These are phyloP conservation scores for Premnoplex brunnescens DNA, from an alignment of 2,797 vertebrate species.

Conservation along the genomic window DNA sequence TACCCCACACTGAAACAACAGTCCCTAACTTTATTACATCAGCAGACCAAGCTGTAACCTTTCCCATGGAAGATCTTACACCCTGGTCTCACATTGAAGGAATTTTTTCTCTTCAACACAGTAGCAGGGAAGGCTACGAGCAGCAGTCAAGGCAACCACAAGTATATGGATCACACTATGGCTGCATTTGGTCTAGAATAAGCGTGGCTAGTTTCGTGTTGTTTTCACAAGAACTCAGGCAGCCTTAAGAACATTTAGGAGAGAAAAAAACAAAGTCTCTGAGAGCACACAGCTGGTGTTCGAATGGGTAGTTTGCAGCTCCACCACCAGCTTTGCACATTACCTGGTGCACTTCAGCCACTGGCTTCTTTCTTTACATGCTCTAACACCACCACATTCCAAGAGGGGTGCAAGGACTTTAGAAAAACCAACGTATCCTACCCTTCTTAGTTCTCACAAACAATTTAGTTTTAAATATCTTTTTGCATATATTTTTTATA, in stretches of 20 bases:
- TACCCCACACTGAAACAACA: not conserved
- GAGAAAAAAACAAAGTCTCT: not conserved
- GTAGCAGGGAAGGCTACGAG: not conserved
- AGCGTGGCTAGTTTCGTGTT: fast-evolving
- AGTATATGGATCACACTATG: not conserved
- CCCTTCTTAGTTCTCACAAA: not conserved
- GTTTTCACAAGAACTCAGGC: not conserved
- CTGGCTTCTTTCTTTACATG: not conserved
- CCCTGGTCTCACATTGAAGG: not conserved
- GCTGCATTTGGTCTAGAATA: not conserved
- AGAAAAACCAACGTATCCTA: not conserved
- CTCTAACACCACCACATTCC: not conserved
- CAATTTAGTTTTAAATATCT: not conserved
- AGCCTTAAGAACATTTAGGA: not conserved
- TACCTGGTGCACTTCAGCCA: not conserved
- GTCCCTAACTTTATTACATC: not conserved
- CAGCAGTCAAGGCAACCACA: not conserved
- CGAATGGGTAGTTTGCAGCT: fast-evolving
- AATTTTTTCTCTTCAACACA: not conserved
- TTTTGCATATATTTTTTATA: not conserved
- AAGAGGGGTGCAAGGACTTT: not conserved
- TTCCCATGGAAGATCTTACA: not conserved
- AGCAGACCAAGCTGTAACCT: not conserved
- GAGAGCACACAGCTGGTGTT: not conserved
- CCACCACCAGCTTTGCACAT: not conserved